Evolutionary conservation across 2,888 invertebrate species (phyloP), one percentile per base, ranked within the genome.

Genomic region (Drosophila multiciliata): DNA sequence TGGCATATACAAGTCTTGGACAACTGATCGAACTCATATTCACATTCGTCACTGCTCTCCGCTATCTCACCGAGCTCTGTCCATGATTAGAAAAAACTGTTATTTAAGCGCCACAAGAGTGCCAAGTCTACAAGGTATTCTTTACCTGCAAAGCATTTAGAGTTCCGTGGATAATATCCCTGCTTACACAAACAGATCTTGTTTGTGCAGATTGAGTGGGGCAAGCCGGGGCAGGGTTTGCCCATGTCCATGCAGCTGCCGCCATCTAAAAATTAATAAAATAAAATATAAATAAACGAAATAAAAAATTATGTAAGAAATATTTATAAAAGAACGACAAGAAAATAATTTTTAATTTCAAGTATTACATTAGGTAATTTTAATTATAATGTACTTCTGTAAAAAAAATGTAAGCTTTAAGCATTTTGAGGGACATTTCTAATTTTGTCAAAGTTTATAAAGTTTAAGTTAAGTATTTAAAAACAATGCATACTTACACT

Each of bases 51-150:
- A 40, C 83, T 82, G 79, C 88, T 91, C 75, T 90, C 91, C 71
- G 92, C 92, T 85, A 91, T 90, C 91, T 93, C 93, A 2, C 93
- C 93, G 38, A 93, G 79, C 72, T 93, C 93, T 91, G 50, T 33
- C 3, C 23, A 32, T 12, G 20, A 9, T 45, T 15, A 15, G 7
- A 3, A 5, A 8, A 7, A 0, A 17, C 2, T 20, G 6, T 5
- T 32, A 23, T 6, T 23, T 23, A 54, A 40, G 17, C 15, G 1
- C 12, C 26, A 29, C 3, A 35, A 11, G 32, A 23, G 6, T 3
- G 33, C 12, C 6, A 40, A 17, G 5, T 20, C 2, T 35, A 6
- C 20, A 17, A 4, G 5, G 9, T 12, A 26, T 17, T 0, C 33
- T 66, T 63, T 66, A 93, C 93, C 93, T 59, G 93, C 92, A 72